Evolutionary conservation across 37 sponge, comb jelly and placozoan genomes (phyloP), one percentile per base, ranked within the genome.

Genomic region (Halisarca cf. caerulea): DNA sequence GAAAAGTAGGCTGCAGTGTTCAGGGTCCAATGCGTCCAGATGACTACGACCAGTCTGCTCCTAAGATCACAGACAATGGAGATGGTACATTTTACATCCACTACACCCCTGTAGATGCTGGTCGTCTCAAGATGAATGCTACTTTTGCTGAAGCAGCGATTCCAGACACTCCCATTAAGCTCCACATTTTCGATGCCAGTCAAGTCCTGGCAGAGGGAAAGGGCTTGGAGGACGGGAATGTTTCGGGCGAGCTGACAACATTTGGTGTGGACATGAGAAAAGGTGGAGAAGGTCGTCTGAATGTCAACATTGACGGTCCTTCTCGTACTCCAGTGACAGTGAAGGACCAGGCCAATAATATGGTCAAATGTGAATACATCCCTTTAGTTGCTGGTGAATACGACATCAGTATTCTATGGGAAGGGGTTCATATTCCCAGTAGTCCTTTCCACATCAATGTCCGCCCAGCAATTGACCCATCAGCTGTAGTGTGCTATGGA

Each of bases 141-240:
- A 89, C 90, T 1, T 97, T 90, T 74, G 95, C 88, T 2, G 92
- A 92, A 27, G 58, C 86, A 6, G 60, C 90, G 15, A 72, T 97
- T 35, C 94, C 94, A 32, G 78, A 90, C 34, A 92, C 92, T 34
- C 97, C 97, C 25, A 59, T 97, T 39, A 83, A 87, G 78, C 90
- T 99, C 35, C 82, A 86, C 28, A 85, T 96, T 21, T 88, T 81
- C 66, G 96, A 95, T 84, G 85, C 99, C 54, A 89, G 90, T 45
- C 92, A 99, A 59, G 92, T 94, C 36, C 28, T 86, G 30, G 97
- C 93, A 0, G 60, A 75, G 28, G 99, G 99, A 3, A 93, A 93
- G 34, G 99, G 99, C 11, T 77, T 98, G 6, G 91, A 96, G 32
- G 77, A 80, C 81, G 94, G 95, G 0, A 84, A 88, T 41, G 86